phyloP scores from a whole-genome alignment of 2,797 vertebrate species.

The Tenualosa ilisha region DNA sequence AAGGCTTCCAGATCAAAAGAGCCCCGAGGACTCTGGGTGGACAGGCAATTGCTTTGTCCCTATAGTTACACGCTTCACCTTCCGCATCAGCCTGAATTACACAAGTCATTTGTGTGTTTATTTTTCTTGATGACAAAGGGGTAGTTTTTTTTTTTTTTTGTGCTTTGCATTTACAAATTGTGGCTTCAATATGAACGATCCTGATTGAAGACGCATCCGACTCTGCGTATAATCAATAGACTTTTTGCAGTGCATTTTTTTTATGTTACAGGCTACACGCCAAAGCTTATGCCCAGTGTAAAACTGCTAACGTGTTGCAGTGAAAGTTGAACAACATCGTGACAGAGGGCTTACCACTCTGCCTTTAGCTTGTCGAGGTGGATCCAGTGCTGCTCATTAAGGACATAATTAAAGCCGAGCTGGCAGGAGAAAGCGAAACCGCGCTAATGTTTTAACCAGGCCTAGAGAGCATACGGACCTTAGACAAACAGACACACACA shows the following conservation, averaged over 20 bases:
- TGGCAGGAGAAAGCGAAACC: too few relatives aligned
- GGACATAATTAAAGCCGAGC: background rate
- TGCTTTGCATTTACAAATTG: background rate
- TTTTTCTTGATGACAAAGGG: background rate
- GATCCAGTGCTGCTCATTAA: background rate
- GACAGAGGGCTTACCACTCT: background rate
- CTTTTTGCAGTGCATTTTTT: background rate
- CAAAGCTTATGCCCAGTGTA: background rate
- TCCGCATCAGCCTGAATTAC: background rate
- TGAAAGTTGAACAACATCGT: background rate
- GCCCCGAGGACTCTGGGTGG: constrained; percentile 24
- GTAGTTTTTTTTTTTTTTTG: background rate
- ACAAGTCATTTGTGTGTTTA: background rate
- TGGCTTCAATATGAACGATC: background rate
- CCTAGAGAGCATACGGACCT: too few relatives aligned
- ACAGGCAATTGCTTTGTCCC: constrained; percentile 15
- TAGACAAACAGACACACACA: too few relatives aligned
- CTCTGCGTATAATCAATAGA: background rate
- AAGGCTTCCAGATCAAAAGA: constrained; percentile 56
- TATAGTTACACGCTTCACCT: background rate
- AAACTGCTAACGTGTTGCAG: background rate
- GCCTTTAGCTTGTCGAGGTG: background rate
- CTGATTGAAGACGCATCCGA: background rate
- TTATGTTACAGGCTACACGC: background rate
- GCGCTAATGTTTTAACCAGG: too few relatives aligned